Evolutionary conservation across 2,797 vertebrate genomes (phyloP).

Genomic region (Menidia menidia): DNA sequence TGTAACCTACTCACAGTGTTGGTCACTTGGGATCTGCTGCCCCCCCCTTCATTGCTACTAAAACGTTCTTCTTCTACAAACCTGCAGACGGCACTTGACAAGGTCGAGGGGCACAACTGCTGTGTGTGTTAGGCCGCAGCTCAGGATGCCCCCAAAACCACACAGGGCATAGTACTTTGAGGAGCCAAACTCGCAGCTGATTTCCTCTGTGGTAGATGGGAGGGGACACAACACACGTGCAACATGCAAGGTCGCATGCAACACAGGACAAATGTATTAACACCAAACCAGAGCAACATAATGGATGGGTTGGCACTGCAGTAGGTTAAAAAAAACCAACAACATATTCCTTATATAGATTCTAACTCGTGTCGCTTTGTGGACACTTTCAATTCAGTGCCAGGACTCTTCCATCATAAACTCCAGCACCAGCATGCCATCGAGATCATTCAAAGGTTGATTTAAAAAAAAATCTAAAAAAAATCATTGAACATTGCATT

Average conservation of each 20-base stretch:
- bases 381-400: neutral
- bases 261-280: constrained; percentile 54
- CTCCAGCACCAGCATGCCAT: constrained; percentile 61
- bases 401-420: constrained; percentile 42
- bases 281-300: constrained; percentile 35
- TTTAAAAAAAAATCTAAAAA: neutral
- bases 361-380: no score
- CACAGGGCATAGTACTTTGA: constrained; percentile 86
- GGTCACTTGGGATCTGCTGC: no score
- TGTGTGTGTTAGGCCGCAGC: constrained; percentile 87
- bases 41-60: no score
- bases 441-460: constrained; percentile 36
- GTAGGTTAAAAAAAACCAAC: no score
- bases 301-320: constrained; percentile 33
- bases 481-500: constrained; percentile 34
- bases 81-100: constrained; percentile 87
- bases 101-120: constrained; percentile 87
- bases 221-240: constrained; percentile 68
- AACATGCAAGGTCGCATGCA: constrained; percentile 78
- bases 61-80: constrained; percentile 67
- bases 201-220: constrained; percentile 72
- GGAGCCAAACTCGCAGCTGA: constrained; percentile 86
- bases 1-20: neutral
- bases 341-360: no score
- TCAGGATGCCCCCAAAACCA: constrained; percentile 87